These are phyloP conservation scores for Lepidurus couesii DNA, from an alignment of 1,140 invertebrate species.

Conservation along the genomic window DNA sequence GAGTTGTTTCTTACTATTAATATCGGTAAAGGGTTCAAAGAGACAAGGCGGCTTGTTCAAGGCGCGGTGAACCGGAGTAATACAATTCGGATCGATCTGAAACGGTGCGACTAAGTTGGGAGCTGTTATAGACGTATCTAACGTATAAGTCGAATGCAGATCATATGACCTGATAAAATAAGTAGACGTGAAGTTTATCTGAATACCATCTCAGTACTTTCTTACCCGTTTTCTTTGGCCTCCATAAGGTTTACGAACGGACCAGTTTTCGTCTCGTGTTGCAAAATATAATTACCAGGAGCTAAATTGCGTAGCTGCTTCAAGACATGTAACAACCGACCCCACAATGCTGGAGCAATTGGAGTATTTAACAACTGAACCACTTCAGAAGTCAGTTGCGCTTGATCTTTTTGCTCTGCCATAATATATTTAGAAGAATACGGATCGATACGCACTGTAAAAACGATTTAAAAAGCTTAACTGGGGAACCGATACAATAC, in stretches of 20 bases:
- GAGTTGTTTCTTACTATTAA: neutral
- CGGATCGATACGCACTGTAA: neutral
- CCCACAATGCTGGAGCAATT: neutral
- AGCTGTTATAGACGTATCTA: neutral
- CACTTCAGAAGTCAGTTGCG: neutral
- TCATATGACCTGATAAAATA: neutral
- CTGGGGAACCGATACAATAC: neutral
- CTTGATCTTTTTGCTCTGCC: neutral
- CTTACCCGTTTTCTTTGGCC: neutral
- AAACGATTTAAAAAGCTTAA: neutral
- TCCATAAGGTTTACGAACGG: neutral
- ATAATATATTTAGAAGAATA: constrained; percentile 8
- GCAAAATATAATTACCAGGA: neutral
- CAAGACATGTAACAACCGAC: neutral
- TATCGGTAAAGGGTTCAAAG: neutral
- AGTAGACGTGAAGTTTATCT: neutral
- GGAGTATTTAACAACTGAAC: neutral
- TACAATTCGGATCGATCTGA: constrained; percentile 12
- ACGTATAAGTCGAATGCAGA: neutral
- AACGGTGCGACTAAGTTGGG: neutral
- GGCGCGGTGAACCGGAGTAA: neutral
- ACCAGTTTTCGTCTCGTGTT: neutral
- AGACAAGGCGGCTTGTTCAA: neutral
- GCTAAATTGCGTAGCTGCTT: neutral
- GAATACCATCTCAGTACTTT: neutral